These are phyloP conservation scores for Laterallus jamaicensis DNA, from an alignment of 2,113 vertebrate species.

Conservation along the genomic window DNA sequence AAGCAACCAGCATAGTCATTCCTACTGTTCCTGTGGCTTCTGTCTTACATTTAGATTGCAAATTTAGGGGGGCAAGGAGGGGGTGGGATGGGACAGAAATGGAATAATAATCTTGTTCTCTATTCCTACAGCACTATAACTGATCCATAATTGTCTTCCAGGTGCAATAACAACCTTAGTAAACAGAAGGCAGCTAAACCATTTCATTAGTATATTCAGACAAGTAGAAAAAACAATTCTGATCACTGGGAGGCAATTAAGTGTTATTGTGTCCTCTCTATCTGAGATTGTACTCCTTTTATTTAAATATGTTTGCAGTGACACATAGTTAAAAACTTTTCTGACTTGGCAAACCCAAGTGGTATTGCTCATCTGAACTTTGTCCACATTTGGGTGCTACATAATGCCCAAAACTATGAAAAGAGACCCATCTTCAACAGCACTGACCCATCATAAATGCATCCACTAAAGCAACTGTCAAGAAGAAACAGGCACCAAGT, in stretches of 20 bases:
- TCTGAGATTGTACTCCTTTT: not conserved
- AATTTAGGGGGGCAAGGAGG: fast-evolving
- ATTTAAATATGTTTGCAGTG: not conserved
- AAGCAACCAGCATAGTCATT: not conserved
- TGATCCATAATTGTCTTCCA: not conserved
- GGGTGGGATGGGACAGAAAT: too few relatives aligned
- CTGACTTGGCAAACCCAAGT: not conserved
- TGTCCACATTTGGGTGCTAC: not conserved
- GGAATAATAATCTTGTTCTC: not conserved
- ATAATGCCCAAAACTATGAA: not conserved
- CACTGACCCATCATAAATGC: not conserved
- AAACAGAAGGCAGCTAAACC: not conserved
- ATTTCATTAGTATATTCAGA: not conserved
- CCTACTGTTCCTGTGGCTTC: not conserved
- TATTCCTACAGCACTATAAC: not conserved
- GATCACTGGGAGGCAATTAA: not conserved
- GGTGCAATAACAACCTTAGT: not conserved
- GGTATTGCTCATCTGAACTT: not conserved
- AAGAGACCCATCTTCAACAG: not conserved
- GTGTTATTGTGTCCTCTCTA: not conserved
- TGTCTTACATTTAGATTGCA: not conserved
- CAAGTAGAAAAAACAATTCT: not conserved
- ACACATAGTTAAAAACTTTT: not conserved
- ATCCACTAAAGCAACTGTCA: not conserved
- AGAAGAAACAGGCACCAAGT: not conserved